These are phyloP conservation scores for Neomonachus schauinslandi DNA, from an alignment of 2,113 vertebrate species.

Conservation along the genomic window DNA sequence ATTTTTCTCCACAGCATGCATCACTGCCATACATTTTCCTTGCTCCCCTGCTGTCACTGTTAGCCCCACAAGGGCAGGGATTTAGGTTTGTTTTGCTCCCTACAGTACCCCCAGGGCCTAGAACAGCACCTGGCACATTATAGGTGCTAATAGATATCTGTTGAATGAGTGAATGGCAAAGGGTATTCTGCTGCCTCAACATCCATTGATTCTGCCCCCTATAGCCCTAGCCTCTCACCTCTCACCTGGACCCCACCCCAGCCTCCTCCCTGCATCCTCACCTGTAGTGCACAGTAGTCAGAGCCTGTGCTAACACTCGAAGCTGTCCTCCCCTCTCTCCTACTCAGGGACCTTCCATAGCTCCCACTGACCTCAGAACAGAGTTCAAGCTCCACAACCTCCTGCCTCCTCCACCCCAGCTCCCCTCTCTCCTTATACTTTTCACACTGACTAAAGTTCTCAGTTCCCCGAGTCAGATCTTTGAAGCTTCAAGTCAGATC, in stretches of 20 bases:
- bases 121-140: not conserved
- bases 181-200: not conserved
- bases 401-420: not conserved
- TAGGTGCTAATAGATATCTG: not conserved
- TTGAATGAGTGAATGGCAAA: not conserved
- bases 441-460: not conserved
- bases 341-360: not conserved
- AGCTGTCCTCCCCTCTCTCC: not conserved
- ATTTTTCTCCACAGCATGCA: not conserved
- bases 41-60: not conserved
- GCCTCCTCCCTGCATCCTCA: not conserved
- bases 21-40: not conserved
- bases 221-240: not conserved
- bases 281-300: not conserved
- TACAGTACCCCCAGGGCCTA: not conserved
- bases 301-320: not conserved
- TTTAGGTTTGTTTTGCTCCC: not conserved
- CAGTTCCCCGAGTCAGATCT: not conserved
- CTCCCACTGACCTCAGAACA: not conserved
- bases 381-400: not conserved
- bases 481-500: not conserved
- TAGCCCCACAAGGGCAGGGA: not conserved
- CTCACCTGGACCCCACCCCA: not conserved
- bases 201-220: not conserved
- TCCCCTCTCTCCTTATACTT: not conserved